Base-by-base conservation (phyloP, 1,140 invertebrate species). In the Arctopsyche grandis region DNA sequence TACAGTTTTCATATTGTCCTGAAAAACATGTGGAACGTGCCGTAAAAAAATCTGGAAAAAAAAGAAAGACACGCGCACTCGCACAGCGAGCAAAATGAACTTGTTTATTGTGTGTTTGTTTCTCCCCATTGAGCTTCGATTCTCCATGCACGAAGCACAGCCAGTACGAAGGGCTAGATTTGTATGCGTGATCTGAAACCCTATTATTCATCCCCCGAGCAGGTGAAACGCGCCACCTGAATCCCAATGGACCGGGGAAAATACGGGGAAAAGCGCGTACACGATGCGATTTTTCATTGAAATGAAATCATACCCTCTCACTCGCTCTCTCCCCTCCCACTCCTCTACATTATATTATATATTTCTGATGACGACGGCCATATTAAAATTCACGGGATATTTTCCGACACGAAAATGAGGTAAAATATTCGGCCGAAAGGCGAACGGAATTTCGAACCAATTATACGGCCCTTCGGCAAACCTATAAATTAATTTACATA, bases 21-120 rank as follows among this genome's bases (percentile, higher is more conserved):
- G 24, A 66, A 66, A 26, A 26, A 66, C 26, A 66, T 66, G 63
- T 22, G 12, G 24, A 66, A 66, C 24, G 22, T 24, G 63, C 63
- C 5, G 24, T 24, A 66, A 66, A 66, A 66, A 66, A 26, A 26
- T 60, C 21, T 10, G 22, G 63, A 52, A 9, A 66, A 12, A 22
- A 22, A 26, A 29, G 7, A 38, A 38, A 38, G n/a, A n/a, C n/a
- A 38, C 3, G 29, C 29, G 7, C 29, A 12, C 24, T 66, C 63
- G 63, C 24, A 22, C 12, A 21, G 19, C 22, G 63, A 66, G 26
- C 22, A 26, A 66, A 66, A 66, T 66, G 63, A 66, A 66, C 63
- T 22, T 66, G 58, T 66, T 66, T 66, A 66, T 66, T 66, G 63
- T 66, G 63, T 66, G 24, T 66, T 66, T 66, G 63, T 66, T 66